phyloP scores from a whole-genome alignment of 2,888 invertebrate genomes.

The Strigamia crassipes region DNA sequence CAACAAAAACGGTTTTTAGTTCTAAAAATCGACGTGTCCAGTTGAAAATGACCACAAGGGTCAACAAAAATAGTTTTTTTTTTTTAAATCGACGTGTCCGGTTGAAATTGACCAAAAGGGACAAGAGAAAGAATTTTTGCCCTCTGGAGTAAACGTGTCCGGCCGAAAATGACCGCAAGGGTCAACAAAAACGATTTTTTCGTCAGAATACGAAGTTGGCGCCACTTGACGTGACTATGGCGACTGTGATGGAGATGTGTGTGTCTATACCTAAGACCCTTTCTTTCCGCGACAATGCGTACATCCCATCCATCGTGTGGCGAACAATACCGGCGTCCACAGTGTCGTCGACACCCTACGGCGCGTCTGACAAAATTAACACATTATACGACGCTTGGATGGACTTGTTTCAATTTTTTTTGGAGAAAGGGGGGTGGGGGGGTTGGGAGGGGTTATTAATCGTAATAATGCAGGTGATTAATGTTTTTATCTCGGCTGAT shows the following conservation, averaged over 20 bases:
- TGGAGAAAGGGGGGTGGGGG: too few relatives aligned
- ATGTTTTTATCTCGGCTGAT: conserved; percentile 18
- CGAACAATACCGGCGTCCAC: conserved; percentile 7
- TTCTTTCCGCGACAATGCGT: neutral
- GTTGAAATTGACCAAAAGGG: too few relatives aligned
- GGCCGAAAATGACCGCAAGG: too few relatives aligned
- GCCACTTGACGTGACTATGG: neutral
- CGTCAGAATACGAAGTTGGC: neutral
- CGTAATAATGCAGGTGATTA: neutral
- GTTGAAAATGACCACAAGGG: too few relatives aligned
- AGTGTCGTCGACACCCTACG: conserved; percentile 5
- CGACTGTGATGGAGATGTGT: conserved; percentile 2
- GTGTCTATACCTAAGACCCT: conserved; percentile 17
- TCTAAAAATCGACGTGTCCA: too few relatives aligned
- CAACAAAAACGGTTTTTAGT: too few relatives aligned
- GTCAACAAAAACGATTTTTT: too few relatives aligned
- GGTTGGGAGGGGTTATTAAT: too few relatives aligned
- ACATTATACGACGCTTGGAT: neutral
- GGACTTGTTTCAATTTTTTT: neutral
- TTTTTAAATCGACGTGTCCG: too few relatives aligned
- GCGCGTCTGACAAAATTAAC: conserved; percentile 1
- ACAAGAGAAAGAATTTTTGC: too few relatives aligned
- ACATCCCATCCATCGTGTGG: conserved; percentile 4
- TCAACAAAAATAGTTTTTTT: too few relatives aligned
- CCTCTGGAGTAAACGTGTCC: too few relatives aligned